A percentile compares a stretch with the other conserved stretches of the same genome.
phyloP scores from a whole-genome alignment of 2,113 vertebrate genomes.

The Calypte anna region DNA sequence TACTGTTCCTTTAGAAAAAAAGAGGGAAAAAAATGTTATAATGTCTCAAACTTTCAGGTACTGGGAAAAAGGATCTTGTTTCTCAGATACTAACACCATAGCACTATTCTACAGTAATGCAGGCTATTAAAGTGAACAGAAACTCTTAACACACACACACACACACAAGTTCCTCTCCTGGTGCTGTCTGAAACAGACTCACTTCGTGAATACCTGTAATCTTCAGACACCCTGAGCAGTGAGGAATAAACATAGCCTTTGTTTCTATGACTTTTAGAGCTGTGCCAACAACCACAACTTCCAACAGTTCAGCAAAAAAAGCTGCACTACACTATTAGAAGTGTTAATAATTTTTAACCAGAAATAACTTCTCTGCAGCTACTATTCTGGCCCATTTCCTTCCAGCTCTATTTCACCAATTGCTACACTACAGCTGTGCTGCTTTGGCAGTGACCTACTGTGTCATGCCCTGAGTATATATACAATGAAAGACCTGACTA shows the following conservation, averaged over 20 bases:
- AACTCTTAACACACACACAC: not conserved
- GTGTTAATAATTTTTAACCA: conserved; percentile 39
- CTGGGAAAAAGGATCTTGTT: not conserved
- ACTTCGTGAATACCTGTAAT: not conserved
- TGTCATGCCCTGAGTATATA: not conserved
- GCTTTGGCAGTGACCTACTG: conserved; percentile 11
- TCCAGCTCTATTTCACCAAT: conserved; percentile 2
- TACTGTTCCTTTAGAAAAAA: not conserved
- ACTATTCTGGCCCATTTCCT: conserved; percentile 50
- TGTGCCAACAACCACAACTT: not conserved
- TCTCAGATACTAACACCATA: not conserved
- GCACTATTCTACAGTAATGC: not conserved
- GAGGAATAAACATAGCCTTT: not conserved
- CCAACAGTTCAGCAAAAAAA: conserved; percentile 24
- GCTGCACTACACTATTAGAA: not conserved
- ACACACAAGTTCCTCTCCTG: not conserved
- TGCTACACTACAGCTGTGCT: conserved; percentile 28
- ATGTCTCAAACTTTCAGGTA: not conserved
- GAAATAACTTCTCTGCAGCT: conserved; percentile 29
- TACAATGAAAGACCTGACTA: not conserved
- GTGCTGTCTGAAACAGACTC: not conserved
- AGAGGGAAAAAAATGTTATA: not conserved
- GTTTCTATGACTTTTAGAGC: not conserved
- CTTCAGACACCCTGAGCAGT: not conserved
- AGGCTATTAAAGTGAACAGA: not conserved